These are phyloP conservation scores for Chelidonichthys spinosus DNA, from an alignment of 2,797 vertebrate species.

Conservation along the genomic window DNA sequence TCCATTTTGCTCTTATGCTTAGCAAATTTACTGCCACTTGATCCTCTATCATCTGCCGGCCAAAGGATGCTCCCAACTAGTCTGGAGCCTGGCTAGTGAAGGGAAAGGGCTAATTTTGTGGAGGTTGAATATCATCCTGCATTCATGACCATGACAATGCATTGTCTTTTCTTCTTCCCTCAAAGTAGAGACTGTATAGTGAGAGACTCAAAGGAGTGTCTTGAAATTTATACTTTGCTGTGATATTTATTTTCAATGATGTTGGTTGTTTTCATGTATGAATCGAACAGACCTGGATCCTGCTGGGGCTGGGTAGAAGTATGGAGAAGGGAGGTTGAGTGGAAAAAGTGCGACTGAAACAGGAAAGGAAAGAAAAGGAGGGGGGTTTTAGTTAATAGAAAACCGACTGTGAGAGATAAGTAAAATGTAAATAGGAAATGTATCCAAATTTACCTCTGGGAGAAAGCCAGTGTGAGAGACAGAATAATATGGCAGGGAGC, in stretches of 20 bases:
- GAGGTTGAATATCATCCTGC: constrained; percentile 63
- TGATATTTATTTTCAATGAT: not conserved
- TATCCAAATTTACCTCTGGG: constrained; percentile 86
- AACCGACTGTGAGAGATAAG: constrained; percentile 67
- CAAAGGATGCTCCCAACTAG: constrained; percentile 83
- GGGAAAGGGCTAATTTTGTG: constrained; percentile 22
- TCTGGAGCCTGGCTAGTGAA: constrained; percentile 10
- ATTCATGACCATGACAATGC: not conserved
- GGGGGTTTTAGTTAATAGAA: constrained; percentile 59
- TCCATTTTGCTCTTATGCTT: constrained; percentile 47
- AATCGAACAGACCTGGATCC: not conserved
- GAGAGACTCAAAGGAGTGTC: not conserved
- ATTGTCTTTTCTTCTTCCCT: not conserved
- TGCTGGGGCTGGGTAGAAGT: constrained; percentile 17
- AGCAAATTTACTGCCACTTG: constrained; percentile 73
- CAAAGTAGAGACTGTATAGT: not conserved
- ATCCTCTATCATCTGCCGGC: constrained; percentile 82
- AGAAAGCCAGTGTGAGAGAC: constrained; percentile 66
- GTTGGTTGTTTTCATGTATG: not conserved
- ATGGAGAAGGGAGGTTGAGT: constrained; percentile 24
- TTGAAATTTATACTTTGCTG: constrained; percentile 29
- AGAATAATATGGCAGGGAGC: constrained; percentile 76
- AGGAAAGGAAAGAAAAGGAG: not conserved
- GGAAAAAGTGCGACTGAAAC: constrained; percentile 17
- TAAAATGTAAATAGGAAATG: constrained; percentile 81